Conservation (phyloP, 2,113 vertebrate genomes). For the Urocitellus parryii region DNA sequence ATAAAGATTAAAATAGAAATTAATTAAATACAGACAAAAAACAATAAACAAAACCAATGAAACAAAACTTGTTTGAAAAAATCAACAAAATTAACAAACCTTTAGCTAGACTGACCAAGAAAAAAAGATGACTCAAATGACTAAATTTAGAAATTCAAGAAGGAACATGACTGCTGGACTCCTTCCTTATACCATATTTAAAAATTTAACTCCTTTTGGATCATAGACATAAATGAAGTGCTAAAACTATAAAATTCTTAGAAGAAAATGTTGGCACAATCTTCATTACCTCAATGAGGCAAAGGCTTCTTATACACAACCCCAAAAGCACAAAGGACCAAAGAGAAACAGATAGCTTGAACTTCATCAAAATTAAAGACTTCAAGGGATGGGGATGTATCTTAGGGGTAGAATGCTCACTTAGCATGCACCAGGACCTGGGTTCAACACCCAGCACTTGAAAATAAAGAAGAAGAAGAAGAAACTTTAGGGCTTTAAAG, state of each 20-base stretch:
- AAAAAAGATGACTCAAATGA: neutral
- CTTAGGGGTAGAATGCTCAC: no score
- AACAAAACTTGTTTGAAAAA: neutral
- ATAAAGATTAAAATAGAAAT: neutral
- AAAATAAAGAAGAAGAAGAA: neutral
- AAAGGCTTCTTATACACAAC: neutral
- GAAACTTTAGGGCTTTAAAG: neutral
- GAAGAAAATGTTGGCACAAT: neutral
- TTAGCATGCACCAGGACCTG: no score
- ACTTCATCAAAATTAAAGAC: neutral
- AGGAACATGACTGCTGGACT: neutral
- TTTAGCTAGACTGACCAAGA: neutral
- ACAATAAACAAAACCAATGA: neutral
- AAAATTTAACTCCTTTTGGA: neutral
- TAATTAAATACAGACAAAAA: slow-evolving; percentile 33
- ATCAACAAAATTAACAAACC: neutral
- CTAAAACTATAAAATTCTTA: neutral
- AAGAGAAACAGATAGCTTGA: neutral
- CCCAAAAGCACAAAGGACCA: neutral
- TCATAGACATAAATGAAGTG: neutral
- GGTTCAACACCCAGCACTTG: no score
- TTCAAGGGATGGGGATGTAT: no score
- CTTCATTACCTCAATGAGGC: neutral
- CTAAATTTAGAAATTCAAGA: neutral
- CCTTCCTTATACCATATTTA: neutral